phyloP scores from a whole-genome alignment of 2,888 invertebrate genomes.

The Drosophila vallismaia region DNA sequence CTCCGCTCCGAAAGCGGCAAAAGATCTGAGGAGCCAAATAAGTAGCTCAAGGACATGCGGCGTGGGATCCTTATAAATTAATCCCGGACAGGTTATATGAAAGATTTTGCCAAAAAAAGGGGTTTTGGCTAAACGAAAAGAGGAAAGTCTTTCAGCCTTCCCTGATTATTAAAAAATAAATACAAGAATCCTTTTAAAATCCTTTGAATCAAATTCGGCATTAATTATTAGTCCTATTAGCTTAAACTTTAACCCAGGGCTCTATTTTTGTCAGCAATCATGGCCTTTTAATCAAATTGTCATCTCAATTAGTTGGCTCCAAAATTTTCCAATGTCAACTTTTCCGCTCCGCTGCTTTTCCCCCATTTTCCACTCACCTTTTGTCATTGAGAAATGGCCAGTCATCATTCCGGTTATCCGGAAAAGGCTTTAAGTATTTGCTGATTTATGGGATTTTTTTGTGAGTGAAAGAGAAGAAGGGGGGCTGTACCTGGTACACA shows the following conservation, averaged over 20 bases:
- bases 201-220: neutral
- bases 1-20: constrained; percentile 2
- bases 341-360: constrained; percentile 5
- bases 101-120: neutral
- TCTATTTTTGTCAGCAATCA: constrained; percentile 8
- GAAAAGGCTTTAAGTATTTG: constrained; percentile 61
- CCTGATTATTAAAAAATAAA: too few relatives aligned
- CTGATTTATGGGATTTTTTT: constrained; percentile 64
- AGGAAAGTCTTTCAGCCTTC: too few relatives aligned
- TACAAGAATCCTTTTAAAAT: neutral
- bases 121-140: neutral
- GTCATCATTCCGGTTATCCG: constrained; percentile 40
- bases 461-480: neutral
- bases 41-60: neutral
- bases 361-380: neutral
- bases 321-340: neutral
- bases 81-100: neutral
- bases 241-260: neutral
- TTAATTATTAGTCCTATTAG: neutral
- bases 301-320: neutral
- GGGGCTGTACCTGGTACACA: constrained; percentile 22
- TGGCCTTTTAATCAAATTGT: constrained; percentile 21
- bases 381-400: constrained; percentile 47
- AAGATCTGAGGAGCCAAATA: neutral
- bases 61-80: neutral